A percentile compares a stretch with the other conserved stretches of the same genome.
Conservation (phyloP, 2,113 vertebrate genomes). For the Procavia capensis region DNA sequence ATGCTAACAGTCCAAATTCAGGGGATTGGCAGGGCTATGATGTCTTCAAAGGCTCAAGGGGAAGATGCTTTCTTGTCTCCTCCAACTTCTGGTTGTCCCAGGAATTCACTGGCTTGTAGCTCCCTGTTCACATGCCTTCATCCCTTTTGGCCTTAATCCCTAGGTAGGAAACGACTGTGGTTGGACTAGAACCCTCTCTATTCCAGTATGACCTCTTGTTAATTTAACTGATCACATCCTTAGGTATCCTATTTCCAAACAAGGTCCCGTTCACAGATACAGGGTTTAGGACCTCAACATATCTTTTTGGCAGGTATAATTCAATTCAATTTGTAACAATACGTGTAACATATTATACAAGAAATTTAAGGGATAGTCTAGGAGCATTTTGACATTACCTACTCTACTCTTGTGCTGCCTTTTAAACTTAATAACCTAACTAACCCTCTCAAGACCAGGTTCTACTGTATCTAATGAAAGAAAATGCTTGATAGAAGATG, state of each 20-base stretch:
- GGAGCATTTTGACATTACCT: background rate
- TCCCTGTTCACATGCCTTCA: background rate
- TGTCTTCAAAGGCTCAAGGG: background rate
- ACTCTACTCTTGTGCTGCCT: background rate
- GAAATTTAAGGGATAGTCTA: background rate
- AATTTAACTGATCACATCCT: background rate
- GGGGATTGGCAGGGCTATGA: background rate
- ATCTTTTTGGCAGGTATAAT: background rate
- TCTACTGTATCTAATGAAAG: background rate
- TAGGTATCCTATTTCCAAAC: background rate
- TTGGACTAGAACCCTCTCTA: background rate
- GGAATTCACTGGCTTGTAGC: background rate
- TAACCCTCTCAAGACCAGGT: background rate
- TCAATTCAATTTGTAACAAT: background rate
- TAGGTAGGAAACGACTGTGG: background rate
- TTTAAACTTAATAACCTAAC: background rate
- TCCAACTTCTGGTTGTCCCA: background rate
- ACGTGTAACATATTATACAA: background rate
- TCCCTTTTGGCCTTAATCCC: background rate
- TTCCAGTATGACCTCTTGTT: background rate
- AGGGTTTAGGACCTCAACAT: background rate
- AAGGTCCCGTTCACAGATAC: background rate
- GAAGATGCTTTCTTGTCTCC: background rate
- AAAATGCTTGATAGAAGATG: background rate
- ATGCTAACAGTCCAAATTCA: background rate